Evolutionary conservation across 2,888 invertebrate species (phyloP).

Genomic region (Caenorhabditis afra): DNA sequence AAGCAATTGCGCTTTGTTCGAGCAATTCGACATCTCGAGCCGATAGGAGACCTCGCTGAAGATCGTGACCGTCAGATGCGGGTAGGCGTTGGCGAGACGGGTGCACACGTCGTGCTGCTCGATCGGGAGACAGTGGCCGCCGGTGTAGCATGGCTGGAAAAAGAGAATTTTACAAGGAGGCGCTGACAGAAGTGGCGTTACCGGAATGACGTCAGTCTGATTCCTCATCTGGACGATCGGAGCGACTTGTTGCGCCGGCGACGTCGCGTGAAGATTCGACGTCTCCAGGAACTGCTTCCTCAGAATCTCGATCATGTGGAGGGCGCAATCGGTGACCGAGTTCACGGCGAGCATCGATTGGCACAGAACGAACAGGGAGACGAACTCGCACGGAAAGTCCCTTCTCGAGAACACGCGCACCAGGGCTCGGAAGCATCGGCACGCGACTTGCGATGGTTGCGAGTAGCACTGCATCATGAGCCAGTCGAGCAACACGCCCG

Average conservation of each 20-base stretch:
- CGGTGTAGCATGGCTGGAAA: slow-evolving; percentile 21
- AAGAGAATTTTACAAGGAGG: neutral
- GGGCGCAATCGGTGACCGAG: slow-evolving; percentile 85
- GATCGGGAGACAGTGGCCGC: slow-evolving; percentile 86
- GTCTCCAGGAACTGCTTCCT: slow-evolving; percentile 93
- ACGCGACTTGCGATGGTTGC: slow-evolving; percentile 85
- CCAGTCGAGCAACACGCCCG: slow-evolving; percentile 94
- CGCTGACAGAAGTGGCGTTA: too few relatives aligned
- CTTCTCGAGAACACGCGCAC: slow-evolving; percentile 94
- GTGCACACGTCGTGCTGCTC: slow-evolving; percentile 91
- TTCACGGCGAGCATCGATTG: slow-evolving; percentile 82
- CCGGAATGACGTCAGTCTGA: slow-evolving; percentile 32
- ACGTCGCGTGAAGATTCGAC: slow-evolving; percentile 43
- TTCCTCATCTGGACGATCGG: slow-evolving; percentile 49
- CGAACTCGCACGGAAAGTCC: slow-evolving; percentile 92
- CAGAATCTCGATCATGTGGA: slow-evolving; percentile 91
- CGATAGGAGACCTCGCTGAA: slow-evolving; percentile 98
- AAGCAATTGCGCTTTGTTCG: slow-evolving; percentile 91
- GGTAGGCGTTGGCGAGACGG: slow-evolving; percentile 93
- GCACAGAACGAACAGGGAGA: slow-evolving; percentile 94
- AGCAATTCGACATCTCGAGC: slow-evolving; percentile 94
- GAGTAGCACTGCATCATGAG: slow-evolving; percentile 94
- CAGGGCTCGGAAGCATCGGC: slow-evolving; percentile 95
- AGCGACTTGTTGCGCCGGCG: slow-evolving; percentile 33
- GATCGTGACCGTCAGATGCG: slow-evolving; percentile 98